phyloP scores from a whole-genome alignment of 2,888 invertebrate species.

The Tupiocoris notatus region DNA sequence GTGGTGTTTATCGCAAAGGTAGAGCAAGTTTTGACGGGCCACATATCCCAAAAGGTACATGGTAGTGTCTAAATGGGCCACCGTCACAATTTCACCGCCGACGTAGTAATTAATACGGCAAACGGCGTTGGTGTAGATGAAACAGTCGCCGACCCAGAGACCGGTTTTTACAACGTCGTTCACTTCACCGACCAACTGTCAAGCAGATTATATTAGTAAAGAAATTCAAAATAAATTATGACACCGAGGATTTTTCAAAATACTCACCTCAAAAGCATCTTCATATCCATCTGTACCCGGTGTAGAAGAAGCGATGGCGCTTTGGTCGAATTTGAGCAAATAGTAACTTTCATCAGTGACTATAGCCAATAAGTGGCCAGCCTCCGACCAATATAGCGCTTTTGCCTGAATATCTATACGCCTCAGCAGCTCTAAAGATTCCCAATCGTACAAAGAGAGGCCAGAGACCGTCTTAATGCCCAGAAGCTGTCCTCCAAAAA shows the following conservation, averaged over 20 bases:
- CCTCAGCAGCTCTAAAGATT: slow-evolving; percentile 82
- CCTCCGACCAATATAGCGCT: slow-evolving; percentile 96
- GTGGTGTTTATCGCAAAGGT: slow-evolving; percentile 95
- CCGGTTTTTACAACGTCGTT: slow-evolving; percentile 92
- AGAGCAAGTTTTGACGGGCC: slow-evolving; percentile 91
- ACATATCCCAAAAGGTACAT: slow-evolving; percentile 97
- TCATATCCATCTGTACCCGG: slow-evolving; percentile 90
- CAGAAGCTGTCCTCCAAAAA: slow-evolving; percentile 86
- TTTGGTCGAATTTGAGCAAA: slow-evolving; percentile 83
- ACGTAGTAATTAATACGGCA: slow-evolving; percentile 99
- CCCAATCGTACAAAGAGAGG: slow-evolving; percentile 97
- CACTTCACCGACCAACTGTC: slow-evolving; percentile 77
- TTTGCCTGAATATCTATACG: slow-evolving; percentile 95
- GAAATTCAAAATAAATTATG: background rate
- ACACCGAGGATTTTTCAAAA: background rate
- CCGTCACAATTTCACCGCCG: slow-evolving; percentile 97
- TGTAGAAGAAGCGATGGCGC: slow-evolving; percentile 72
- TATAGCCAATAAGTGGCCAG: slow-evolving; percentile 86
- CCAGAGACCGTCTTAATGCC: slow-evolving; percentile 91
- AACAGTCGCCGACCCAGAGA: slow-evolving; percentile 98
- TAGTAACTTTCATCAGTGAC: slow-evolving; percentile 95
- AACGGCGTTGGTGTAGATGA: slow-evolving; percentile 97
- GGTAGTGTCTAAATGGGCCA: slow-evolving; percentile 94
- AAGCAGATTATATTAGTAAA: background rate
- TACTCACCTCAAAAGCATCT: slow-evolving; percentile 73